A percentile compares a stretch with the other conserved stretches of the same genome.
These are phyloP conservation scores for Boloria euphrosyne DNA, from an alignment of 2,888 invertebrate genomes.

Conservation along the genomic window DNA sequence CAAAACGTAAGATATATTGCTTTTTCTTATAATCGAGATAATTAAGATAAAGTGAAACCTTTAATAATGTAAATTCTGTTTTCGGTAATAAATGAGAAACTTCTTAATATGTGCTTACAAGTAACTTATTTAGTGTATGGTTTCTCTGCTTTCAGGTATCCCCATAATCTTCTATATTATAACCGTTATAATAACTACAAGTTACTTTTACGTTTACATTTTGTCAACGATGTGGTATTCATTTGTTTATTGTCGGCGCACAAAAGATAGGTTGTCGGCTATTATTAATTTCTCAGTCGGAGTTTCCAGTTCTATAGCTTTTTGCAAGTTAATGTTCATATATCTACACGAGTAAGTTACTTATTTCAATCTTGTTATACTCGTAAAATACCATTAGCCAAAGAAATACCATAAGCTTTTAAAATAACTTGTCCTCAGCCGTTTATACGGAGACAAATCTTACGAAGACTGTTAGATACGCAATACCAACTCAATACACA, in stretches of 20 bases:
- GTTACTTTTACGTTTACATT: constrained; percentile 55
- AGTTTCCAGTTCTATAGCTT: constrained; percentile 10
- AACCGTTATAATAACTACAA: constrained; percentile 1
- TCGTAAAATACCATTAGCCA: too few species aligned
- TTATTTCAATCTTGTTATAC: background rate
- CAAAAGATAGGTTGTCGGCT: constrained; percentile 47
- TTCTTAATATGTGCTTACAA: background rate
- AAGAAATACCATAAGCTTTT: background rate
- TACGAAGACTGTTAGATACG: too few species aligned
- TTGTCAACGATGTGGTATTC: constrained; percentile 55
- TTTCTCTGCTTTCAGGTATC: constrained; percentile 12
- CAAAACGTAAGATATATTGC: constrained; percentile 19
- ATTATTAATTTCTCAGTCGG: constrained; percentile 17
- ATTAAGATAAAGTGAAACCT: background rate
- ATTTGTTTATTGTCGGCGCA: constrained; percentile 47
- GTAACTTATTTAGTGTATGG: background rate
- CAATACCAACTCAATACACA: too few species aligned
- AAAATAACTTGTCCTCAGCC: background rate
- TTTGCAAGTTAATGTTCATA: constrained; percentile 8
- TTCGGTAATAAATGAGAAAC: background rate
- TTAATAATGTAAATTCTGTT: background rate
- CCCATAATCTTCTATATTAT: constrained; percentile 18
- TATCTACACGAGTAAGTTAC: constrained; percentile 12
- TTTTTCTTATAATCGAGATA: background rate
- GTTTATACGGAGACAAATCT: background rate